Evolutionary conservation across 2,888 invertebrate genomes (phyloP), one percentile per base, ranked within the genome.

Genomic region (Ectropis crepuscularia): DNA sequence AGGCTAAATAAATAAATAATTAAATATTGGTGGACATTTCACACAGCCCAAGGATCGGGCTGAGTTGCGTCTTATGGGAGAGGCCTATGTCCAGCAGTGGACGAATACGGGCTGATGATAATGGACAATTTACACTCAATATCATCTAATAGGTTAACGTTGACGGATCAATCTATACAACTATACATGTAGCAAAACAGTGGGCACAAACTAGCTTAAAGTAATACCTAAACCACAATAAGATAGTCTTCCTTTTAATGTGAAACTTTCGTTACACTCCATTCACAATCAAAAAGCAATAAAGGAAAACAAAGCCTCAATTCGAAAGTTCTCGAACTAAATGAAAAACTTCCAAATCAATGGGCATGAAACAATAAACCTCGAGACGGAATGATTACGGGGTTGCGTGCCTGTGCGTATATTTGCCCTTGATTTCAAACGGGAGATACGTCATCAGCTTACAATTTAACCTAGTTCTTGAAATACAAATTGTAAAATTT

Each of bases 261-360:
- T 51, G 16, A 42, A 42, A 28, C 41, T 10, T 11, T 41, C 51
- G 6, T 54, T 61, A 38, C 7, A 9, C 36, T 37, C 8, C 54
- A 53, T 53, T 53, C 57, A 60, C 64, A 51, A 65, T 65, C 64
- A 65, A 65, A 65, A 65, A 43, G 57, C 64, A 65, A 65, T 65
- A 60, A 59, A n/a, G 11, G n/a, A 43, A 58, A 63, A 55, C 60
- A 48, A 60, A 61, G 53, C 45, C 60, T 38, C 41, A 36, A 53
- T 63, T 53, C 54, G 16, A 28, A 63, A 69, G 53, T 61, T 47
- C 61, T 69, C 41, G 58, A 68, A 64, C 54, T 60, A 67, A 71
- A 63, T 66, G 66, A 67, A 71, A 68, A 68, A 71, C 63, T 71
- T 71, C 36, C 49, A 53, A 69, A 63, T 64, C 51, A 65, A 68